Percentiles rank a stretch among this genome's conserved stretches.
These are phyloP conservation scores for Acrobasis consociella DNA, from an alignment of 2,888 invertebrate species.

Conservation along the genomic window DNA sequence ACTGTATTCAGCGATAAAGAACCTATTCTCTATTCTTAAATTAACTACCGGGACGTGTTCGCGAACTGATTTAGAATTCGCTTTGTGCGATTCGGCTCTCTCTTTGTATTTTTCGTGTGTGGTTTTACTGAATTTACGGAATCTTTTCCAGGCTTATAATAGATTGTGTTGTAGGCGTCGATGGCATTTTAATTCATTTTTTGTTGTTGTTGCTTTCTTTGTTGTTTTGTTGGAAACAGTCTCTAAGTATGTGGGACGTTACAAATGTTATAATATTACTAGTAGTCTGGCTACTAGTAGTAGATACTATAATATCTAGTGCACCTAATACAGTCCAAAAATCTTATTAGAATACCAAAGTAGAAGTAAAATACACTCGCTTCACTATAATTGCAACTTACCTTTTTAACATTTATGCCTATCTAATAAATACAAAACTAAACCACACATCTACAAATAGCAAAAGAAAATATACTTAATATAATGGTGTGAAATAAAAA, in stretches of 20 bases:
- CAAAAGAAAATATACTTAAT: neutral
- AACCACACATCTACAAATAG: neutral
- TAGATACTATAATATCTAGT: no score
- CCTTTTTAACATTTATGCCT: neutral
- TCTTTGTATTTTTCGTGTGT: conserved; percentile 13
- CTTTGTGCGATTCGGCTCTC: conserved; percentile 3
- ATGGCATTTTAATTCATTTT: no score
- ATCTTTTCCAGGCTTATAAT: neutral
- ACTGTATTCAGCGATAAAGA: conserved; percentile 36
- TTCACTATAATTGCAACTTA: no score
- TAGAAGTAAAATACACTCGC: no score
- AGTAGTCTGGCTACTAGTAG: no score
- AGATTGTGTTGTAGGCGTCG: neutral
- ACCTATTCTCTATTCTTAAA: conserved; percentile 36
- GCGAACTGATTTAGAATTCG: conserved; percentile 18
- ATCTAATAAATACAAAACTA: neutral
- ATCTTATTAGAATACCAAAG: no score
- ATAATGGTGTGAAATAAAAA: conserved; percentile 11
- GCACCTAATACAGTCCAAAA: no score
- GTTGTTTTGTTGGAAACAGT: no score
- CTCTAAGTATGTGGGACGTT: no score
- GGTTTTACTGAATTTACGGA: neutral
- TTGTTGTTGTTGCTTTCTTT: no score
- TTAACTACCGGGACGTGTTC: conserved; percentile 11
- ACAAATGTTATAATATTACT: no score